These are phyloP conservation scores for Neosilurus hyrtlii DNA, from an alignment of 2,797 vertebrate species.

Conservation along the genomic window DNA sequence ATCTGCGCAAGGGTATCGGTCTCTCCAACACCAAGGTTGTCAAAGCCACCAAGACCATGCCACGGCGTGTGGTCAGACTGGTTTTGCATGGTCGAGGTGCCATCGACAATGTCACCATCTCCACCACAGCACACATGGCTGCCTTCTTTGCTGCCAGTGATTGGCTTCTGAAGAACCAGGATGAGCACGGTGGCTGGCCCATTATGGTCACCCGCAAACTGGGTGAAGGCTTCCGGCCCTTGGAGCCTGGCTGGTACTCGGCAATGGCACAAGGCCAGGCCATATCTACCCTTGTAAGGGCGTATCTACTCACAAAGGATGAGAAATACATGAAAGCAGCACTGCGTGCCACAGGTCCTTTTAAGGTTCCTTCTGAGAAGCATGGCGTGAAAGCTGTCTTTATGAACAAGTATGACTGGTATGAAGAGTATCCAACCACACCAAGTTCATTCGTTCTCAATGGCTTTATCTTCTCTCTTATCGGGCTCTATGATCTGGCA, in stretches of 20 bases:
- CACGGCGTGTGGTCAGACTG: constrained; percentile 82
- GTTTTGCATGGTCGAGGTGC: constrained; percentile 82
- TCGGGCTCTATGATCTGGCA: constrained; percentile 91
- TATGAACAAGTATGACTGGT: constrained; percentile 95
- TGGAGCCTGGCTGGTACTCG: constrained; percentile 98
- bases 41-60: constrained; percentile 93
- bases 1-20: constrained; percentile 93
- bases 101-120: constrained; percentile 90
- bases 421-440: constrained; percentile 96
- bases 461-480: constrained; percentile 95
- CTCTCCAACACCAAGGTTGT: constrained; percentile 98
- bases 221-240: constrained; percentile 88
- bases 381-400: constrained; percentile 93
- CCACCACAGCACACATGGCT: constrained; percentile 91
- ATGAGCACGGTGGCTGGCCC: constrained; percentile 95
- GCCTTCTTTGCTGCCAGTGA: constrained; percentile 93
- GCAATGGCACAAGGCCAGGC: constrained; percentile 99
- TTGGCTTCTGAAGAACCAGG: constrained; percentile 94
- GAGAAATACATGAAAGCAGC: constrained; percentile 84
- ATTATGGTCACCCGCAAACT: constrained; percentile 96
- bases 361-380: constrained; percentile 86
- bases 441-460: constrained; percentile 97
- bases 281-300: constrained; percentile 93
- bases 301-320: constrained; percentile 91
- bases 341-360: constrained; percentile 85